These are phyloP conservation scores for Tiaroga cobitis DNA, from an alignment of 2,797 vertebrate genomes.

Conservation along the genomic window DNA sequence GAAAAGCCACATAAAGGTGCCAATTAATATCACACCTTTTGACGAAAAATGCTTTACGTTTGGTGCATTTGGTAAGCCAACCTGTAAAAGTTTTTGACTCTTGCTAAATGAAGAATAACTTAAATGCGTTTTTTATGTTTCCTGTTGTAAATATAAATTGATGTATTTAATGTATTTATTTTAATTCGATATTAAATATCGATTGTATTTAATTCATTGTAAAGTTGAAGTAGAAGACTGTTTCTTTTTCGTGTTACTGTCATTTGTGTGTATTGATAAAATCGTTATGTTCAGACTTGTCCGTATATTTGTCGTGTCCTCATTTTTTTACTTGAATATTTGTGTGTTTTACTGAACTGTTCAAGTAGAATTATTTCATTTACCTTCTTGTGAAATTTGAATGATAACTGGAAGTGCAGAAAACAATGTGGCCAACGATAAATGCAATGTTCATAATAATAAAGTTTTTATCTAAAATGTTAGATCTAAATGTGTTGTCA, in stretches of 20 bases:
- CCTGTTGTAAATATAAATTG: slow-evolving; percentile 83
- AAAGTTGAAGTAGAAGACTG: background rate
- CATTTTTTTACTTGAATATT: slow-evolving; percentile 81
- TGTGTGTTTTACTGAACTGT: slow-evolving; percentile 77
- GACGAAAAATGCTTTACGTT: slow-evolving; percentile 71
- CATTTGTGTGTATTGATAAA: slow-evolving; percentile 89
- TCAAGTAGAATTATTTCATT: slow-evolving; percentile 54
- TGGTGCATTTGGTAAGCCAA: slow-evolving; percentile 77
- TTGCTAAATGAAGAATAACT: slow-evolving; percentile 76
- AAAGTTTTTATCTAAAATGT: slow-evolving; percentile 91
- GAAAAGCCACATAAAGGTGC: slow-evolving; percentile 77
- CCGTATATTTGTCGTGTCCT: slow-evolving; percentile 85
- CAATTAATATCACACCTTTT: slow-evolving; percentile 81
- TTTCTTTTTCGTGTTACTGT: slow-evolving; percentile 73
- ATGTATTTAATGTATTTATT: slow-evolving; percentile 83
- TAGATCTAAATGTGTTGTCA: slow-evolving; percentile 59
- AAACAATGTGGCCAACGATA: slow-evolving; percentile 73
- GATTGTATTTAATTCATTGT: slow-evolving; percentile 25
- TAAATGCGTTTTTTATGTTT: slow-evolving; percentile 67
- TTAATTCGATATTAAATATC: slow-evolving; percentile 79
- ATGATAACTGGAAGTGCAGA: slow-evolving; percentile 90
- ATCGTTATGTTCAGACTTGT: slow-evolving; percentile 89
- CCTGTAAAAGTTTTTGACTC: slow-evolving; percentile 85
- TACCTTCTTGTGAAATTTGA: slow-evolving; percentile 82
- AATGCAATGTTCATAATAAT: slow-evolving; percentile 76